These are phyloP conservation scores for Rhinatrema bivittatum DNA, from an alignment of 2,797 vertebrate genomes.

Conservation along the genomic window DNA sequence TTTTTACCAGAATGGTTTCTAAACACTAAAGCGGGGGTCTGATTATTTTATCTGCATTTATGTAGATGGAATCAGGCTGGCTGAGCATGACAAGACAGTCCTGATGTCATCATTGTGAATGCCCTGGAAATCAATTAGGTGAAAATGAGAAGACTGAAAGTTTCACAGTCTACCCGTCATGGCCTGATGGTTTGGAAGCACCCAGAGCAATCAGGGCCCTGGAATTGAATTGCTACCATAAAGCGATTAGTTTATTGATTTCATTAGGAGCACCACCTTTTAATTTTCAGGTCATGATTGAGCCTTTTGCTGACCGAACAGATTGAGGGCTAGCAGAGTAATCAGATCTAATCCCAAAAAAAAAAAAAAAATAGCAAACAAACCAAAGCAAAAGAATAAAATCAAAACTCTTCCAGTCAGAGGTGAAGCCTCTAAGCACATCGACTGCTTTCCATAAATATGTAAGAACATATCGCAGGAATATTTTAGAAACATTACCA, in stretches of 20 bases:
- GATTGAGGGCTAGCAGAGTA: conserved; percentile 52
- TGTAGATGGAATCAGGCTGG: conserved; percentile 53
- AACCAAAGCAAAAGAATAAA: conserved; percentile 13
- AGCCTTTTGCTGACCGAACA: conserved; percentile 61
- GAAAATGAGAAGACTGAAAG: conserved; percentile 91
- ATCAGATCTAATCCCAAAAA: too few relatives aligned
- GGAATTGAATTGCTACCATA: conserved; percentile 91
- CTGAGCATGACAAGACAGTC: conserved; percentile 64
- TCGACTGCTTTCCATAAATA: conserved; percentile 34
- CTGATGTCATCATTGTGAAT: conserved; percentile 86
- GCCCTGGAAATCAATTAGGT: conserved; percentile 92
- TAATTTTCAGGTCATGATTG: conserved; percentile 86
- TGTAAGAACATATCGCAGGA: conserved; percentile 32
- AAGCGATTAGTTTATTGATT: conserved; percentile 98
- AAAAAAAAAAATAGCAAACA: too few relatives aligned
- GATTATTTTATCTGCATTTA: conserved; percentile 61
- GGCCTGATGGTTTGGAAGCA: conserved; percentile 72
- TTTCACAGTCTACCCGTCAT: conserved; percentile 76
- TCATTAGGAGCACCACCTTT: conserved; percentile 90
- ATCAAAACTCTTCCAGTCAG: conserved; percentile 7
- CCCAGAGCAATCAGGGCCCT: conserved; percentile 76
- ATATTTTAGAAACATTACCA: conserved; percentile 34
- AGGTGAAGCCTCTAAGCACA: conserved; percentile 16
- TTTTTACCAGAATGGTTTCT: too few relatives aligned
- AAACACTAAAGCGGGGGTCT: conserved; percentile 29